Evolutionary conservation across 2,888 invertebrate genomes (phyloP), one percentile per base, ranked within the genome.

Genomic region (Cactoblastis cactorum): DNA sequence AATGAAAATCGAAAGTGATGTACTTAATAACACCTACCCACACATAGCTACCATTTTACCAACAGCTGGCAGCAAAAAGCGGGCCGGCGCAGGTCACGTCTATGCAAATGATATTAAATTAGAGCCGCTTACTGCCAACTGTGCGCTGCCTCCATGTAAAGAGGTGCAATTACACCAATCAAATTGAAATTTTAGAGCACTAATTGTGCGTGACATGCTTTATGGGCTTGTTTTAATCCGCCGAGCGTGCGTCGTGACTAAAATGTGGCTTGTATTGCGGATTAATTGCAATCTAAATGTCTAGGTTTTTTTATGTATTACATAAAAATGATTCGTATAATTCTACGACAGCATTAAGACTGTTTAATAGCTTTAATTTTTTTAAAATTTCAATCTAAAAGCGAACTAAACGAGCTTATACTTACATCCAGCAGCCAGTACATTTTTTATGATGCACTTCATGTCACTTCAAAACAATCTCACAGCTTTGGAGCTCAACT

Each of bases 101-200:
- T 88, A 89, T 89, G 89, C 89, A 89, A 89, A 89, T 89, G 74
- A 82, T 83, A 83, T 87, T 86, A 87, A 89, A 89, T 88, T 87
- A 85, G 84, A 81, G 88, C 72, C 88, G 84, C 88, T 89, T 89
- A 83, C 84, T 85, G 85, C 82, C 89, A 89, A 89, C 89, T 89
- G 89, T 82, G 85, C 41, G 54, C 65, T 71, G 73, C 71, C 69
- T 69, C 74, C 71, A 74, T 67, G 74, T 80, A 81, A 86, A 86
- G 86, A 88, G 85, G 83, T 88, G 87, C 85, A 85, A 89, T 89
- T 89, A 88, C 83, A 87, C 82, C 84, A 85, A 89, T 88, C 84
- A 88, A 88, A 88, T 82, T 80, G 79, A 80, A 80, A 87, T 89
- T 87, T 83, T 76, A 76, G 78, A 77, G 63, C 71, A 83, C 86